These are phyloP conservation scores for Carcinoscorpius rotundicauda DNA, from an alignment of 1,140 invertebrate species.

Conservation along the genomic window DNA sequence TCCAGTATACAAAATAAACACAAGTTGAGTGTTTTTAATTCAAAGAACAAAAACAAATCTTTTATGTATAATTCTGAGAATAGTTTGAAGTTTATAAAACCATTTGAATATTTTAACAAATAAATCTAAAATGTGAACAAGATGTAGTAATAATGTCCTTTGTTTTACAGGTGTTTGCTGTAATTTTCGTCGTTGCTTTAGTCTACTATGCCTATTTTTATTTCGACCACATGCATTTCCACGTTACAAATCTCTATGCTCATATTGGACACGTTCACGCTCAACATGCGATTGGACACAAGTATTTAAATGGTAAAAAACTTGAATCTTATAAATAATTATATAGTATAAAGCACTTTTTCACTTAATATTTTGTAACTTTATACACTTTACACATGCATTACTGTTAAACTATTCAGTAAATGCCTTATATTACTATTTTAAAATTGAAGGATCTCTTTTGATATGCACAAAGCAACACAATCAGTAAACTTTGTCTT, in stretches of 20 bases:
- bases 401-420: background rate
- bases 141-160: slow-evolving; percentile 10
- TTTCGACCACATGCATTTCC: slow-evolving; percentile 42
- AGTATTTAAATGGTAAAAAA: slow-evolving; percentile 39
- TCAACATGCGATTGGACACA: slow-evolving; percentile 42
- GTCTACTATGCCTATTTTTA: slow-evolving; percentile 39
- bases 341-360: background rate
- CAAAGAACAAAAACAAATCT: background rate
- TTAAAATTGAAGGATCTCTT: background rate
- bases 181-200: slow-evolving; percentile 25
- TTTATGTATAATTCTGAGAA: background rate
- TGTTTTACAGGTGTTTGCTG: slow-evolving; percentile 27
- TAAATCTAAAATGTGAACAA: too few species aligned
- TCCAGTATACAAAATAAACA: too few species aligned
- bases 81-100: too few species aligned
- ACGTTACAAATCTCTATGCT: slow-evolving; percentile 40
- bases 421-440: background rate
- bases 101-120: too few species aligned
- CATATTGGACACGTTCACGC: slow-evolving; percentile 40
- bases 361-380: background rate
- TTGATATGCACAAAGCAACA: background rate
- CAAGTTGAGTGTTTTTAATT: background rate
- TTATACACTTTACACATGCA: background rate
- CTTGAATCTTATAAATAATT: background rate
- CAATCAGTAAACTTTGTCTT: background rate